Percentiles rank a stretch among this genome's conserved stretches.
phyloP scores from a whole-genome alignment of 2,888 invertebrate genomes.

The Noctuana brunneofusca region DNA sequence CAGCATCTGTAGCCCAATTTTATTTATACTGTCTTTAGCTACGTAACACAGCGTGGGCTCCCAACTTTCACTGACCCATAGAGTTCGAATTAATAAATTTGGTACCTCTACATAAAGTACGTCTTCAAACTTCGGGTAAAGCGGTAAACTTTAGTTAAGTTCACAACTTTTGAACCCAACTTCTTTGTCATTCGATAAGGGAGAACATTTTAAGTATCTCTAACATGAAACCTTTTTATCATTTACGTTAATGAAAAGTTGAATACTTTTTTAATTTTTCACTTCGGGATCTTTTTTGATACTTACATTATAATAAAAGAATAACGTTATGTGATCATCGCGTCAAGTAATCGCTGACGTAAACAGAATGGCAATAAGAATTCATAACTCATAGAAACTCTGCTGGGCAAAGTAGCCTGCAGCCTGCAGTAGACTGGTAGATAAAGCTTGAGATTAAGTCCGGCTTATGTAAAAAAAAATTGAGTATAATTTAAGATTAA shows the following conservation, averaged over 20 bases:
- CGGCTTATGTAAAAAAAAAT: no score
- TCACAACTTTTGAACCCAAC: constrained; percentile 9
- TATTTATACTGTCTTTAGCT: constrained; percentile 7
- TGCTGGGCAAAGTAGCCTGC: no score
- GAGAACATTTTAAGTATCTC: constrained; percentile 4
- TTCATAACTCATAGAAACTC: no score
- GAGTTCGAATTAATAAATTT: constrained; percentile 35
- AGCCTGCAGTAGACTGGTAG: no score
- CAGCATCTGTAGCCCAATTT: constrained; percentile 11
- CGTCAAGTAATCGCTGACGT: no score
- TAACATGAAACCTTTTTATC: background rate
- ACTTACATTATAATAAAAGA: no score
- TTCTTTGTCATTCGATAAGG: constrained; percentile 17
- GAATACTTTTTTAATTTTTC: background rate
- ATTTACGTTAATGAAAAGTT: constrained; percentile 9
- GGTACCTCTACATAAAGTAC: constrained; percentile 22
- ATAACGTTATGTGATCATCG: no score
- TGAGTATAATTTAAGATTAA: no score
- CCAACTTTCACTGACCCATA: constrained; percentile 42
- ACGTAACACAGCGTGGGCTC: constrained; percentile 36
- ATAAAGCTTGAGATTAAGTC: no score
- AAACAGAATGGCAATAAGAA: no score
- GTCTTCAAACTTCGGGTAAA: constrained; percentile 12
- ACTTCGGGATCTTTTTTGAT: background rate
- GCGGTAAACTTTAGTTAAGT: constrained; percentile 10